Evolutionary conservation across 1,140 invertebrate genomes (phyloP).

Genomic region (Drosophila bifasciata): DNA sequence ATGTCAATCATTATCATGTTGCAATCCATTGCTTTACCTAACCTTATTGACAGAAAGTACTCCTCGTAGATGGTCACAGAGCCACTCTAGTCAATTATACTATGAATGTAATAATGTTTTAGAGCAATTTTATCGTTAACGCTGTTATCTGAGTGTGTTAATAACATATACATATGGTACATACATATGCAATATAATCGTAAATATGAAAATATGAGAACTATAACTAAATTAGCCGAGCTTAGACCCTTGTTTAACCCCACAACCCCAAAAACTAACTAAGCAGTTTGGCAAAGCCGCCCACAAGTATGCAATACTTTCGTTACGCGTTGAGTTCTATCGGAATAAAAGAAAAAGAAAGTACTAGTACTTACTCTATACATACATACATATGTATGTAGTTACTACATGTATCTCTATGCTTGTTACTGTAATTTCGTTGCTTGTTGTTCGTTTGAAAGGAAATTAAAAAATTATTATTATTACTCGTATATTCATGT

Average conservation of each 20-base stretch:
- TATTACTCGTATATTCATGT: conserved; percentile 33
- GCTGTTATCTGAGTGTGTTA: conserved; percentile 70
- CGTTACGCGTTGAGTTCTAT: conserved; percentile 44
- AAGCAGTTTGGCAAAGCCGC: conserved; percentile 27
- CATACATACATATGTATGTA: too few species aligned
- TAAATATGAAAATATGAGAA: conserved; percentile 13
- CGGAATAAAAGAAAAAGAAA: conserved; percentile 1
- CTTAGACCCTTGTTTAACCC: conserved; percentile 29
- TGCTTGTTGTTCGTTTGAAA: conserved; percentile 52
- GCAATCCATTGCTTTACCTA: conserved; percentile 36
- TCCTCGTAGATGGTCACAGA: conserved; percentile 52
- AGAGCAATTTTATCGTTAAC: conserved; percentile 78
- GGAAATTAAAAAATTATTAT: conserved; percentile 9
- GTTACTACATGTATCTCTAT: conserved; percentile 6
- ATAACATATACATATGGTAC: too few species aligned
- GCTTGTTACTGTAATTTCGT: conserved; percentile 64
- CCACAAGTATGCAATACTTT: conserved; percentile 73
- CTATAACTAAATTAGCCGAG: conserved; percentile 34
- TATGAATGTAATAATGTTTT: too few species aligned
- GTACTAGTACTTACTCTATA: conserved; percentile 1
- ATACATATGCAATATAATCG: conserved; percentile 39
- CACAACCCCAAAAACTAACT: conserved; percentile 1
- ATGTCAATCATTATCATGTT: conserved; percentile 64
- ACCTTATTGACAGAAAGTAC: neutral
- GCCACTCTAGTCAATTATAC: conserved; percentile 73